Conservation (phyloP, 2,888 invertebrate genomes). For the Trachelus stipa region DNA sequence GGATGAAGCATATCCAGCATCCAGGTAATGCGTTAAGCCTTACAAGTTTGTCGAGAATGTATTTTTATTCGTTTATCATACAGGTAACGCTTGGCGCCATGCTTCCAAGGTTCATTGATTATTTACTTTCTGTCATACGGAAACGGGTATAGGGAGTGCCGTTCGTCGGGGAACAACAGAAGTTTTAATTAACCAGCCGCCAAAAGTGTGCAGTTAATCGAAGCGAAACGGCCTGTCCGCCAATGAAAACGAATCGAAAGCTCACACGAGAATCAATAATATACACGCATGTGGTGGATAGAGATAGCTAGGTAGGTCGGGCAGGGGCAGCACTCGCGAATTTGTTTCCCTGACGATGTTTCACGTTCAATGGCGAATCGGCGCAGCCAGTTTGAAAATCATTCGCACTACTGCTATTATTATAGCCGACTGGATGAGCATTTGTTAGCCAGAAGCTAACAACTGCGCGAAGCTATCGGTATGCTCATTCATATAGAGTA, state of each 20-base stretch:
- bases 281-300: slow-evolving; percentile 10
- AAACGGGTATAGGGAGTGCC: background rate
- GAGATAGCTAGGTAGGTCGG: background rate
- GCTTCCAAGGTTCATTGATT: background rate
- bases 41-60: background rate
- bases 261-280: slow-evolving; percentile 28
- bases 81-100: background rate
- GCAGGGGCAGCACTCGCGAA: background rate
- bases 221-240: slow-evolving; percentile 32
- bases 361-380: background rate
- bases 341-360: background rate
- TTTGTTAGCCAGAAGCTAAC: background rate
- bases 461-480: background rate
- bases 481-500: background rate
- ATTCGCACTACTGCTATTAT: background rate
- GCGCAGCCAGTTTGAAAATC: background rate
- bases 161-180: slow-evolving; percentile 7
- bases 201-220: slow-evolving; percentile 31
- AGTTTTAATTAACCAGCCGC: slow-evolving; percentile 36
- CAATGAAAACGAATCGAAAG: slow-evolving; percentile 28
- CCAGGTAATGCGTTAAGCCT: background rate
- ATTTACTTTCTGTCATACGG: background rate
- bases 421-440: background rate
- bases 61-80: background rate
- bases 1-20: background rate